phyloP scores from a whole-genome alignment of 2,113 vertebrate genomes.

The Rhodinocichla rosea region DNA sequence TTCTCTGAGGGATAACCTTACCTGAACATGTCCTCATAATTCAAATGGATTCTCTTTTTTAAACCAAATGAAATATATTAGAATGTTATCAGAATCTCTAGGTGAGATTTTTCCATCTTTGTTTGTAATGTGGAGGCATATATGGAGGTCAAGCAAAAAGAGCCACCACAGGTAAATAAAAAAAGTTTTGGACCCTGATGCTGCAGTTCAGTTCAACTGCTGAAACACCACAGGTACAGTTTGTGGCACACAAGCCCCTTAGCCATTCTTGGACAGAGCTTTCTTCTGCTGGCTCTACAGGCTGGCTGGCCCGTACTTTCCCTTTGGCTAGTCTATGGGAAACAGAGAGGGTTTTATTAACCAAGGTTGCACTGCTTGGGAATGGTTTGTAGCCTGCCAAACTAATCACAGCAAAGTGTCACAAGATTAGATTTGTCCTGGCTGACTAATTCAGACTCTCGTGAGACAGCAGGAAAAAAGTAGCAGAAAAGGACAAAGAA shows the following conservation, averaged over 20 bases:
- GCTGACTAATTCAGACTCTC: not conserved
- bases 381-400: not conserved
- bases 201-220: not conserved
- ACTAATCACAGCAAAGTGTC: conserved; percentile 11
- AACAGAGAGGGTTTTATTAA: conserved; percentile 52
- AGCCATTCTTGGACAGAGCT: not conserved
- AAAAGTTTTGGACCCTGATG: accelerated
- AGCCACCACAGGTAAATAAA: not conserved
- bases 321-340: not conserved
- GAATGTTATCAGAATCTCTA: not conserved
- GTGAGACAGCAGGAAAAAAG: not conserved
- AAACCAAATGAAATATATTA: not conserved
- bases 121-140: not conserved
- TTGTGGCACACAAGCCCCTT: not conserved
- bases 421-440: conserved; percentile 29
- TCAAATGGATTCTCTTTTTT: not conserved
- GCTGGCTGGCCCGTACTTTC: not conserved
- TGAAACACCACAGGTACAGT: not conserved
- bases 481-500: not conserved
- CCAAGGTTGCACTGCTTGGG: not conserved
- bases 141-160: not conserved
- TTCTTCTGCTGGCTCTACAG: not conserved
- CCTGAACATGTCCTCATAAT: not conserved
- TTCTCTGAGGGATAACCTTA: not conserved
- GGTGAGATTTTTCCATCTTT: not conserved